These are phyloP conservation scores for Drosophila orena DNA, from an alignment of 1,140 invertebrate species.

Conservation along the genomic window DNA sequence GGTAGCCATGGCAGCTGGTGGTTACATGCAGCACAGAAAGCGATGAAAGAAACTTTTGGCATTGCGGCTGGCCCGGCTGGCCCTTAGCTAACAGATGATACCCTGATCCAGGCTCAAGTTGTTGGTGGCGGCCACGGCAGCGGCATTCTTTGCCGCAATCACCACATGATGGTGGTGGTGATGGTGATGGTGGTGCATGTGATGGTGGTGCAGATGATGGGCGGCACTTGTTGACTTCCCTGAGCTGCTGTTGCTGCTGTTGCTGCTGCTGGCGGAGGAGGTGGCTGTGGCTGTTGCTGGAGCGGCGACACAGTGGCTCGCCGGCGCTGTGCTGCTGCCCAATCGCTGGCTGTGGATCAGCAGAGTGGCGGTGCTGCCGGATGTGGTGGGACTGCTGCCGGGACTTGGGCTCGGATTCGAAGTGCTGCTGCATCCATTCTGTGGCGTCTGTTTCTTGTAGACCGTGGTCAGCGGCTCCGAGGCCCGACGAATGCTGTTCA, in stretches of 20 bases:
- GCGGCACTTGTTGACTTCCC: conserved; percentile 41
- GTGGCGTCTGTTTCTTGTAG: conserved; percentile 70
- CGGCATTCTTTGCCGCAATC: conserved; percentile 68
- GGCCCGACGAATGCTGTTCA: conserved; percentile 74
- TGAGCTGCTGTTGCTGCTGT: conserved; percentile 17
- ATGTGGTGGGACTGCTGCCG: conserved; percentile 19
- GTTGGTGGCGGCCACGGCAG: conserved; percentile 69
- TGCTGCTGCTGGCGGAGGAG: conserved; percentile 17
- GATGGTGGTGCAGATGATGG: conserved; percentile 66
- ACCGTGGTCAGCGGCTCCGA: conserved; percentile 68
- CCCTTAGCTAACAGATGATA: conserved; percentile 85
- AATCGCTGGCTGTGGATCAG: conserved; percentile 38
- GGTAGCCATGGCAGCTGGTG: conserved; percentile 18
- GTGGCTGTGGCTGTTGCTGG: conserved; percentile 12
- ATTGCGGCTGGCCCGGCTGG: conserved; percentile 81
- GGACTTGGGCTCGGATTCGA: conserved; percentile 26
- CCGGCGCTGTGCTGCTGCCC: conserved; percentile 21
- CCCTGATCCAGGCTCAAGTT: conserved; percentile 82
- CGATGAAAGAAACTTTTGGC: conserved; percentile 85
- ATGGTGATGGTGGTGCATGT: conserved; percentile 71
- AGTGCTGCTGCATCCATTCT: conserved; percentile 18
- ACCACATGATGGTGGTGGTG: conserved; percentile 78
- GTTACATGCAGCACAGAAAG: conserved; percentile 84
- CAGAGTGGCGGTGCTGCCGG: conserved; percentile 43
- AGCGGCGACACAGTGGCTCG: conserved; percentile 3